Evolutionary conservation across 1,140 invertebrate species (phyloP).

Genomic region (Idris sp.): DNA sequence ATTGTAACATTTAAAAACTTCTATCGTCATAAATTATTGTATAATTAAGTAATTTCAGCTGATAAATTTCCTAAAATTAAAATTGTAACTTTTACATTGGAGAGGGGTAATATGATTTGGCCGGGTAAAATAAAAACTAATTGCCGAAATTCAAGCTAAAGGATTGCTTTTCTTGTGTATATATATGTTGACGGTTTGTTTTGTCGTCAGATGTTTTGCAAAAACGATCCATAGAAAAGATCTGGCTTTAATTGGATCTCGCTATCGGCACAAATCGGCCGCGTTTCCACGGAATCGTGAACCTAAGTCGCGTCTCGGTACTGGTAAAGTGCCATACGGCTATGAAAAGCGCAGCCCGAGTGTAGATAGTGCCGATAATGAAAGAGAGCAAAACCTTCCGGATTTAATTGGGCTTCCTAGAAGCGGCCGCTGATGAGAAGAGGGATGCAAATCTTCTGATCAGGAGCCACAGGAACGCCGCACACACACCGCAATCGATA

Average conservation of each 20-base stretch:
- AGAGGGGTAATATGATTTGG: too few species aligned
- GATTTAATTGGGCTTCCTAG: slow-evolving; percentile 74
- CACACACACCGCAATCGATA: slow-evolving; percentile 38
- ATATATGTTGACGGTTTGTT: too few species aligned
- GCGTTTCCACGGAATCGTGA: slow-evolving; percentile 75
- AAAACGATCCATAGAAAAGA: slow-evolving; percentile 67
- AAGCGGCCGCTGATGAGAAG: slow-evolving; percentile 55
- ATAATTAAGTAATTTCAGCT: too few species aligned
- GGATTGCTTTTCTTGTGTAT: too few species aligned
- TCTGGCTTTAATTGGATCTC: slow-evolving; percentile 74
- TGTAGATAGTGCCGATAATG: slow-evolving; percentile 74
- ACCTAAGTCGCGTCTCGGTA: slow-evolving; percentile 65
- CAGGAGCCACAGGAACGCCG: slow-evolving; percentile 32
- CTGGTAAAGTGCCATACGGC: slow-evolving; percentile 60
- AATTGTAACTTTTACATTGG: too few species aligned
- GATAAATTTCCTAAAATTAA: too few species aligned
- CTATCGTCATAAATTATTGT: too few species aligned
- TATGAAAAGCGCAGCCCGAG: slow-evolving; percentile 70
- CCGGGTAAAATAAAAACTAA: too few species aligned
- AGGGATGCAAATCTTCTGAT: slow-evolving; percentile 58
- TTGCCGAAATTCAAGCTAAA: too few species aligned
- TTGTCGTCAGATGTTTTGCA: slow-evolving; percentile 30
- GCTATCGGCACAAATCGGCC: slow-evolving; percentile 71
- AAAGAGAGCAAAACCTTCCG: slow-evolving; percentile 67
- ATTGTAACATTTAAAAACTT: too few species aligned